Percentiles rank a stretch among this genome's conserved stretches.
Conservation (phyloP, 1,140 invertebrate genomes). For the Drosophila trapezifrons region DNA sequence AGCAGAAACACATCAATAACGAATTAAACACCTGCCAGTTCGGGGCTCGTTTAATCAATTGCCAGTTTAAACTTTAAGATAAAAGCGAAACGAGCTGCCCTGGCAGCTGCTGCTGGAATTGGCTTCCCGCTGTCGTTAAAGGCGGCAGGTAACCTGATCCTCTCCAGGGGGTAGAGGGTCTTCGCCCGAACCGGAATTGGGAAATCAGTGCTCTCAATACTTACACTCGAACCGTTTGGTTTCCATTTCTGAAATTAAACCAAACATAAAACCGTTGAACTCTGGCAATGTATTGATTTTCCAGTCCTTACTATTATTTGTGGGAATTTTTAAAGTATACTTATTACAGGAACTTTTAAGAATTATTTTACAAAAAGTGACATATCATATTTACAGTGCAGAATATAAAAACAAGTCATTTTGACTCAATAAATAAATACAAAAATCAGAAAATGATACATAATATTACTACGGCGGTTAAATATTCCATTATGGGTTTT, state of each 20-base stretch:
- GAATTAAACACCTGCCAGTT: slow-evolving; percentile 64
- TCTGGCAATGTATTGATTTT: neutral
- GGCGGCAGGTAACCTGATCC: slow-evolving; percentile 11
- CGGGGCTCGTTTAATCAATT: slow-evolving; percentile 54
- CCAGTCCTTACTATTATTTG: no score
- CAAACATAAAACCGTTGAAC: neutral
- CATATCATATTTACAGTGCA: no score
- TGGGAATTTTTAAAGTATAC: neutral
- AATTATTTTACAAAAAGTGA: neutral
- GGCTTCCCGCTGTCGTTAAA: slow-evolving; percentile 22
- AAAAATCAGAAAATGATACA: no score
- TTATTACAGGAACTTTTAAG: neutral
- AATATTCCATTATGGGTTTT: no score
- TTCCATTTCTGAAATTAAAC: neutral
- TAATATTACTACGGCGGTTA: no score
- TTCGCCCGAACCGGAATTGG: neutral
- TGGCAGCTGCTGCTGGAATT: slow-evolving; percentile 11
- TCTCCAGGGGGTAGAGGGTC: neutral
- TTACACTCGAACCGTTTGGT: neutral
- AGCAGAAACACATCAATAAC: slow-evolving; percentile 60
- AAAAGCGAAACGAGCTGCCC: slow-evolving; percentile 4
- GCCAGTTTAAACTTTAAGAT: slow-evolving; percentile 53
- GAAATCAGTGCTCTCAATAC: slow-evolving; percentile 12
- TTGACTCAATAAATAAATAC: neutral
- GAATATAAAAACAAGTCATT: no score